Evolutionary conservation across 2,888 invertebrate genomes (phyloP).

Genomic region (Apamea monoglypha): DNA sequence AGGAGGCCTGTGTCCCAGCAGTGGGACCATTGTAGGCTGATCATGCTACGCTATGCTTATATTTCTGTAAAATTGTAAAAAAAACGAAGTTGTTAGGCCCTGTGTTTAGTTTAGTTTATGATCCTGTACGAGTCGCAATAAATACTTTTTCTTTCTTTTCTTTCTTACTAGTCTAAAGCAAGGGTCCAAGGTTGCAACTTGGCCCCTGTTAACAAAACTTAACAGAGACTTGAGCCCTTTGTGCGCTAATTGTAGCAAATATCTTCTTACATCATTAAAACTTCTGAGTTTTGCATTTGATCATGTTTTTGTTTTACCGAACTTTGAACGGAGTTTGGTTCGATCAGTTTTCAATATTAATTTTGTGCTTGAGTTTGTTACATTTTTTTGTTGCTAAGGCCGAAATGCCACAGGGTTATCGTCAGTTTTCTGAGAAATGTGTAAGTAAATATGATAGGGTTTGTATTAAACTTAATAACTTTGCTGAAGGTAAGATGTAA

Average conservation of each 20-base stretch:
- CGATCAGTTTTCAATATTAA: constrained; percentile 45
- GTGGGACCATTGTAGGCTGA: neutral
- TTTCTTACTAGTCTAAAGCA: constrained; percentile 2
- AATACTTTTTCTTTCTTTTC: too few relatives aligned
- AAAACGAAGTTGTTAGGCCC: neutral
- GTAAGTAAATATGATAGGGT: neutral
- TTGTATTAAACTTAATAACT: neutral
- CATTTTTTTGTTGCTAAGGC: neutral
- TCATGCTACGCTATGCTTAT: neutral
- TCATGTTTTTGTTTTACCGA: constrained; percentile 47
- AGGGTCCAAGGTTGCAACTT: constrained; percentile 46
- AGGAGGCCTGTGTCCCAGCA: too few relatives aligned
- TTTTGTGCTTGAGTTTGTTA: constrained; percentile 31
- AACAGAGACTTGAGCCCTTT: constrained; percentile 1
- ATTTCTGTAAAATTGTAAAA: constrained; percentile 29
- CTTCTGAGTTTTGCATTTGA: constrained; percentile 54
- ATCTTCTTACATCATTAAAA: constrained; percentile 65
- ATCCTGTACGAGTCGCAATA: too few relatives aligned
- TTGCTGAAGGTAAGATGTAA: neutral
- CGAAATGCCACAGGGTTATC: neutral
- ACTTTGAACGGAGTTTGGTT: constrained; percentile 38
- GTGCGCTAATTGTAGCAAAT: constrained; percentile 62
- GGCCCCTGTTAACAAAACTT: constrained; percentile 15
- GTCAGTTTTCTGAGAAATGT: constrained; percentile 5
- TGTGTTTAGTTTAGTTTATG: too few relatives aligned